phyloP scores from a whole-genome alignment of 2,113 vertebrate species.

The Herpetotheres cachinnans region DNA sequence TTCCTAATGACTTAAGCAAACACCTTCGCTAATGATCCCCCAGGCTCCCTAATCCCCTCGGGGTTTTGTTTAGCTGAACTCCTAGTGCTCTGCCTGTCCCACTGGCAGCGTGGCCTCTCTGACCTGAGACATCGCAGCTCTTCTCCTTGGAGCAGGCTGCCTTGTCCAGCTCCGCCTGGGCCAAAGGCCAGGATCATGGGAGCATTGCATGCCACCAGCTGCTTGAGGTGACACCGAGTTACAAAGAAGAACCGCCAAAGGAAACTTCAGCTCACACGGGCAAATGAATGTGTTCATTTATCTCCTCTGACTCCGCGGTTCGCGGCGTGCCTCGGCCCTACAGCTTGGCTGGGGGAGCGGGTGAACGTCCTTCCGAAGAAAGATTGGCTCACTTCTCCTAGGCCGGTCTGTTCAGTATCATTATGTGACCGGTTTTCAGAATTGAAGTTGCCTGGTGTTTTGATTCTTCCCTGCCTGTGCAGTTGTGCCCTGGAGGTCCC shows the following conservation, averaged over 20 bases:
- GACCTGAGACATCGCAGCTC: slow-evolving; percentile 87
- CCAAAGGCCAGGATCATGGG: slow-evolving; percentile 90
- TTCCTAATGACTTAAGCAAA: slow-evolving; percentile 99
- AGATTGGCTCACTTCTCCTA: slow-evolving; percentile 74
- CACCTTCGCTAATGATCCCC: slow-evolving; percentile 85
- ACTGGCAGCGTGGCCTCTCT: slow-evolving; percentile 88
- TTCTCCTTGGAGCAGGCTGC: slow-evolving; percentile 84
- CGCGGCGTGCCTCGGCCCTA: slow-evolving; percentile 29
- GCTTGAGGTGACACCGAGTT: slow-evolving; percentile 85
- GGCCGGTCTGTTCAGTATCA: slow-evolving; percentile 79
- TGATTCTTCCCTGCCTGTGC: slow-evolving; percentile 83
- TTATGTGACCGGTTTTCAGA: slow-evolving; percentile 76
- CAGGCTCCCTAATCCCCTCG: slow-evolving; percentile 77
- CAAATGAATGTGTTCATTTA: slow-evolving; percentile 83
- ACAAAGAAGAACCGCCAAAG: slow-evolving; percentile 82
- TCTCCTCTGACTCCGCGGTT: slow-evolving; percentile 58
- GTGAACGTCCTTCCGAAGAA: slow-evolving; percentile 52
- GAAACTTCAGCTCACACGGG: slow-evolving; percentile 70
- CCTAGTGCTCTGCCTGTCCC: slow-evolving; percentile 79
- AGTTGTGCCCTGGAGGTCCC: slow-evolving; percentile 90
- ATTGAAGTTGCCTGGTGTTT: slow-evolving; percentile 80
- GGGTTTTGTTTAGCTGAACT: slow-evolving; percentile 86
- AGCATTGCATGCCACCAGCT: slow-evolving; percentile 91
- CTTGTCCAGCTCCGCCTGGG: slow-evolving; percentile 87
- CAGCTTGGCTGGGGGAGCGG: slow-evolving; percentile 43